phyloP scores from a whole-genome alignment of 2,113 vertebrate species.

The Edolisoma coerulescens region DNA sequence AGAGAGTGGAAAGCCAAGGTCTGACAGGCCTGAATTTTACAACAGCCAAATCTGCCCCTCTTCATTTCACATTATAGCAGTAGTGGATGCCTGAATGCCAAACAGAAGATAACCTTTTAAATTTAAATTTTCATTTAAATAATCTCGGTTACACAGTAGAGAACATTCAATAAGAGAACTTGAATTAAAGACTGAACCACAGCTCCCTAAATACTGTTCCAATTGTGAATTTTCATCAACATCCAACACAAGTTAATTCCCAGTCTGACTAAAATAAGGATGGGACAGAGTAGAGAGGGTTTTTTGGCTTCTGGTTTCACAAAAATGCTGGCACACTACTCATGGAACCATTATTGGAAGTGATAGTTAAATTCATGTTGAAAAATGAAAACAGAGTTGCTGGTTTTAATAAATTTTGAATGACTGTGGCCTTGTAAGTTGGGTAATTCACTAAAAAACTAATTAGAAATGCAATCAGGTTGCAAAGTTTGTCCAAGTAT shows the following conservation, averaged over 20 bases:
- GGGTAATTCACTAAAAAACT: conserved; percentile 50
- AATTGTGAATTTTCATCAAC: not conserved
- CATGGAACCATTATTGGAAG: not conserved
- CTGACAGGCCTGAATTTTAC: not conserved
- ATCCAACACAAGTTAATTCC: not conserved
- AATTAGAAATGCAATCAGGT: conserved; percentile 60
- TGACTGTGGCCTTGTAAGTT: not conserved
- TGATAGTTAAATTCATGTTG: not conserved
- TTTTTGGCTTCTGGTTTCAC: not conserved
- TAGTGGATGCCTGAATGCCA: not conserved
- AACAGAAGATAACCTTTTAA: not conserved
- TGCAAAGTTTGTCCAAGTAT: conserved; percentile 46
- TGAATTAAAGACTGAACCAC: not conserved
- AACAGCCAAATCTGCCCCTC: not conserved
- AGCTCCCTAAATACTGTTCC: not conserved
- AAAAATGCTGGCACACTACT: not conserved
- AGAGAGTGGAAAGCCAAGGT: rapidly evolving
- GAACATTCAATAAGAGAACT: not conserved
- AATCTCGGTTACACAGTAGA: not conserved
- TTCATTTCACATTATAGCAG: not conserved
- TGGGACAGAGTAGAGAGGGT: not conserved
- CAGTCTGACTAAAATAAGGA: not conserved
- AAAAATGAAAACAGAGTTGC: not conserved
- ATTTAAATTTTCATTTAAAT: not conserved
- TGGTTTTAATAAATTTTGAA: not conserved